A percentile compares a stretch with the other conserved stretches of the same genome.
Evolutionary conservation across 1,140 invertebrate species (phyloP).

Genomic region (Nephila pilipes): DNA sequence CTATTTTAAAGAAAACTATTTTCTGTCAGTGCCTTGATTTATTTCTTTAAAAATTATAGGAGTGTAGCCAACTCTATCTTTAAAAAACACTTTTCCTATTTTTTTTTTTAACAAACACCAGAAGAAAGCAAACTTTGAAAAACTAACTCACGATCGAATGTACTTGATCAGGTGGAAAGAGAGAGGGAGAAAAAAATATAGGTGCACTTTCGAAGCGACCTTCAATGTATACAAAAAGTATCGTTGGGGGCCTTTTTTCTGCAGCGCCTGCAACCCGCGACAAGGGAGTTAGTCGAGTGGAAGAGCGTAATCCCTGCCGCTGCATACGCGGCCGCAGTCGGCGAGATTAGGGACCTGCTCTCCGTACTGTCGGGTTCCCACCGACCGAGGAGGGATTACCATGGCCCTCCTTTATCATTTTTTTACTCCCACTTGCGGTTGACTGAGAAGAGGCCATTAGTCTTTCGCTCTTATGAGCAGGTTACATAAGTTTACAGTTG

Average conservation of each 20-base stretch:
- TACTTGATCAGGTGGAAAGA: not conserved
- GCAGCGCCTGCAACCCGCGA: not conserved
- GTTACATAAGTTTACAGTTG: not conserved
- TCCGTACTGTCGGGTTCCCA: constrained; percentile 36
- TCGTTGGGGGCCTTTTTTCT: constrained; percentile 37
- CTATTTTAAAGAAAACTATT: not conserved
- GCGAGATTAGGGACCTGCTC: not conserved
- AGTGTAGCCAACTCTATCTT: not conserved
- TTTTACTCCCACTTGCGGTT: constrained; percentile 49
- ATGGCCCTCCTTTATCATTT: constrained; percentile 22
- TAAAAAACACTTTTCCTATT: not conserved
- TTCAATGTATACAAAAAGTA: constrained; percentile 30
- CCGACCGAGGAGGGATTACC: not conserved
- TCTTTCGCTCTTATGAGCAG: not conserved
- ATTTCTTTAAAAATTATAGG: not conserved
- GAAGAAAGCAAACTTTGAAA: not conserved
- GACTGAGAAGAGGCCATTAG: constrained; percentile 20
- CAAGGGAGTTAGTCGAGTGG: constrained; percentile 47
- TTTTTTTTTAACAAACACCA: not conserved
- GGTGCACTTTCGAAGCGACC: not conserved
- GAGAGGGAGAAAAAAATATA: not conserved
- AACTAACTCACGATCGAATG: constrained; percentile 13
- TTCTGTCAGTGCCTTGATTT: not conserved
- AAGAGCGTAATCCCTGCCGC: constrained; percentile 49
- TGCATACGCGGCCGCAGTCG: constrained; percentile 15